Percentiles rank a stretch among this genome's conserved stretches.
Evolutionary conservation across 1,140 invertebrate species (phyloP).

Genomic region (Phthorimaea operculella): DNA sequence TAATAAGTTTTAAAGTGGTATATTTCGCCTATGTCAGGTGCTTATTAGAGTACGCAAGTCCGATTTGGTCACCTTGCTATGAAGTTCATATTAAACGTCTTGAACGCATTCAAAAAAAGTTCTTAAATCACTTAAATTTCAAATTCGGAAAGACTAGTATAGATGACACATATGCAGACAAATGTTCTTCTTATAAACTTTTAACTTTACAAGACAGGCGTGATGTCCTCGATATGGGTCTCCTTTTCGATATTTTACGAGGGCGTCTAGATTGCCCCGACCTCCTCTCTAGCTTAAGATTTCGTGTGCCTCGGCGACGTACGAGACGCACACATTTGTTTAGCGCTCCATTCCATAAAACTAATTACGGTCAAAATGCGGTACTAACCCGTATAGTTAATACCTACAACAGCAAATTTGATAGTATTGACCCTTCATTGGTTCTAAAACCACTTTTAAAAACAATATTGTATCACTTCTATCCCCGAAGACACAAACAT

Average conservation of each 20-base stretch:
- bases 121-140: conserved; percentile 1
- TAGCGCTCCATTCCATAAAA: background rate
- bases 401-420: background rate
- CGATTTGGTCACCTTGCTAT: conserved; percentile 1
- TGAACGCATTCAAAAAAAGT: conserved; percentile 4
- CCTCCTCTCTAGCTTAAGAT: background rate
- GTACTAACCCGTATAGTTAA: background rate
- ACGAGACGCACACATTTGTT: background rate
- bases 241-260: background rate
- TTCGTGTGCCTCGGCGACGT: background rate
- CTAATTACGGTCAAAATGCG: background rate
- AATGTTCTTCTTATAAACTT: background rate
- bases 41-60: background rate
- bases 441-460: background rate
- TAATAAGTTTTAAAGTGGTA: background rate
- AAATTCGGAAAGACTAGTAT: background rate
- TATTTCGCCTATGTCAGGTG: background rate
- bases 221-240: background rate
- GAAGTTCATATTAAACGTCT: background rate
- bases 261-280: background rate
- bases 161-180: background rate
- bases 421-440: background rate
- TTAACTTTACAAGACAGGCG: background rate
- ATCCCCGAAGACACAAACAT: no score
- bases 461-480: no score